phyloP scores from a whole-genome alignment of 2,113 vertebrate genomes.

The Hylia prasina region DNA sequence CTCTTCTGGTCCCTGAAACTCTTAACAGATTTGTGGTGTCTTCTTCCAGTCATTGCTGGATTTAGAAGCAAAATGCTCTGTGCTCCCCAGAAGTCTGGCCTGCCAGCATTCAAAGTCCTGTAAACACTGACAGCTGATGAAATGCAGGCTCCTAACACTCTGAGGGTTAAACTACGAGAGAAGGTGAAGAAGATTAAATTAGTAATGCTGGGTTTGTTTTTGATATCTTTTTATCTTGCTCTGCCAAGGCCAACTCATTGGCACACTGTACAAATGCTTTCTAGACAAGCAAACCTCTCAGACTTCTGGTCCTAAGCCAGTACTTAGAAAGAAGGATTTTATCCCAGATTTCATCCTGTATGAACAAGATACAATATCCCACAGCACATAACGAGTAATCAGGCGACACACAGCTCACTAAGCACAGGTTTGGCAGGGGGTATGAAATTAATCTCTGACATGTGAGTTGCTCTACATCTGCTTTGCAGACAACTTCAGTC shows the following conservation, averaged over 20 bases:
- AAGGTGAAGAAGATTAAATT: not conserved
- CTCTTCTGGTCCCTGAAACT: not conserved
- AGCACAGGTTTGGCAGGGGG: not conserved
- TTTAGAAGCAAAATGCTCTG: not conserved
- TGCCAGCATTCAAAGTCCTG: not conserved
- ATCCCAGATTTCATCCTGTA: not conserved
- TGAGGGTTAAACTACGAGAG: not conserved
- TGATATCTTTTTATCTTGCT: conserved; percentile 11
- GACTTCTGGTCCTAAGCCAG: conserved; percentile 11
- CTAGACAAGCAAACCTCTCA: conserved; percentile 6
- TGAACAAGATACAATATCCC: not conserved
- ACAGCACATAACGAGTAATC: not conserved
- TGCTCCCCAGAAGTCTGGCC: not conserved
- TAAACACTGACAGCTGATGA: not conserved
- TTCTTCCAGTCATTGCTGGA: not conserved
- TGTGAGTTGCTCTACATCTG: not conserved
- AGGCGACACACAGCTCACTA: not conserved
- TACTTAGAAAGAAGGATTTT: conserved; percentile 21
- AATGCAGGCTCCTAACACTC: not conserved
- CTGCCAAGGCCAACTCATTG: not conserved
- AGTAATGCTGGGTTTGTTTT: not conserved
- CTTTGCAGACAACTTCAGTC: not conserved
- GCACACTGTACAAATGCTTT: conserved; percentile 11
- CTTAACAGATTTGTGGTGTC: not conserved
- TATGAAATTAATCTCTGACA: not conserved